A percentile compares a stretch with the other conserved stretches of the same genome.
Conservation (phyloP, 2,797 vertebrate species). For the Molothrus ater region DNA sequence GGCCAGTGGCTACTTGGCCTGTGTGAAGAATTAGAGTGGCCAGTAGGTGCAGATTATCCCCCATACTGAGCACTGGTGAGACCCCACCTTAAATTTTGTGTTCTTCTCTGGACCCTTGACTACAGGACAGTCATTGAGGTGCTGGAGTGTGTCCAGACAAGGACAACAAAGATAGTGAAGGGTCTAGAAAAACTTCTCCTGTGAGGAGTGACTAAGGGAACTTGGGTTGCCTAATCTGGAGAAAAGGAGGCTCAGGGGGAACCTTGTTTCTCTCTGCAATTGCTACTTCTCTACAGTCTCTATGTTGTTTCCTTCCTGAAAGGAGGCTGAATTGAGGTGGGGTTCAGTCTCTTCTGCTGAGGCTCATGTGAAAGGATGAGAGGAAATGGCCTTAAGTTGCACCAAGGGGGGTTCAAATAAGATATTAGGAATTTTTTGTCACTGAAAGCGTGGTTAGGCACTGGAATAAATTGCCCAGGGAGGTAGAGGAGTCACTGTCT, state of each 20-base stretch:
- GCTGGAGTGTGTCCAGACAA: not conserved
- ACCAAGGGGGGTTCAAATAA: not conserved
- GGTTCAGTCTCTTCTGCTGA: not conserved
- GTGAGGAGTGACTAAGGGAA: not conserved
- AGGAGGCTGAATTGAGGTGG: not conserved
- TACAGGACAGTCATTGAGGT: not conserved
- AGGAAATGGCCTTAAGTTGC: not conserved
- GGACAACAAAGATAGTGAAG: not conserved
- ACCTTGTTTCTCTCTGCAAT: not conserved
- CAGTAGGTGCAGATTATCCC: not conserved
- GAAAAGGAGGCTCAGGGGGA: not conserved
- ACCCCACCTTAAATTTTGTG: rapidly evolving
- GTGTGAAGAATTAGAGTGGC: not conserved
- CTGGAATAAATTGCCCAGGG: not conserved
- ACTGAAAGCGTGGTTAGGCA: not conserved
- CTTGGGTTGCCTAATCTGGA: not conserved
- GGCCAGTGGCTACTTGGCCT: no score
- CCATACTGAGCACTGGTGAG: not conserved
- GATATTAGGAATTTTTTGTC: not conserved
- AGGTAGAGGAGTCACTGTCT: not conserved
- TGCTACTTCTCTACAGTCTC: not conserved
- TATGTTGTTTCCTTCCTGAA: no score
- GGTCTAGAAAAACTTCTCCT: not conserved
- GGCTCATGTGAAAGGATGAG: not conserved
- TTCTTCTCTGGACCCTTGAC: not conserved